phyloP scores from a whole-genome alignment of 2,888 invertebrate species.

The Volucella inanis region DNA sequence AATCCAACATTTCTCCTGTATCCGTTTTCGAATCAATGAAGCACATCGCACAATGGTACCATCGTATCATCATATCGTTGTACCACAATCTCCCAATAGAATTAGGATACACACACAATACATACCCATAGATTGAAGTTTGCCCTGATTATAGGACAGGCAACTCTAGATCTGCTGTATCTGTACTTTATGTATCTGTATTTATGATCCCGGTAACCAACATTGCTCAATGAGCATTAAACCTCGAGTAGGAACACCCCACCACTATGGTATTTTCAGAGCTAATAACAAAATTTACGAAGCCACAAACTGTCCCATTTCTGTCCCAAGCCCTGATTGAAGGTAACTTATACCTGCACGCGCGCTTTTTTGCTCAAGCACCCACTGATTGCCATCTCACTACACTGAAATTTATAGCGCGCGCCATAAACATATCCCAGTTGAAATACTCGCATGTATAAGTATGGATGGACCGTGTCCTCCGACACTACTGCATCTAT shows the following conservation, averaged over 20 bases:
- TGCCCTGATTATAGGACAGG: conserved; percentile 51
- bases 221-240: conserved; percentile 66
- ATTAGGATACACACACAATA: conserved; percentile 30
- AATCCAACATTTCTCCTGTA: conserved; percentile 7
- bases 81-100: conserved; percentile 22
- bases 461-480: not conserved
- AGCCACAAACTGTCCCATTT: conserved; percentile 72
- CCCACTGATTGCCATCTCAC: conserved; percentile 68
- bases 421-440: conserved; percentile 68
- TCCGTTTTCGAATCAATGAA: conserved; percentile 19
- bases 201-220: conserved; percentile 55
- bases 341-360: conserved; percentile 45
- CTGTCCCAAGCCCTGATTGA: conserved; percentile 42
- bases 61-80: not conserved
- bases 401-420: conserved; percentile 66
- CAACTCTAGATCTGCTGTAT: conserved; percentile 9
- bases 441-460: conserved; percentile 1
- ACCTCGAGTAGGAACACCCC: conserved; percentile 34
- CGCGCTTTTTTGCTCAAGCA: conserved; percentile 42
- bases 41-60: conserved; percentile 3
- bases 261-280: conserved; percentile 20
- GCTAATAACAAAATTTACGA: conserved; percentile 62
- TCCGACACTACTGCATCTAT: not conserved
- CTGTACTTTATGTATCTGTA: not conserved
- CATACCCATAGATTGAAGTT: conserved; percentile 13